These are phyloP conservation scores for Oreonectes daqikongensis DNA, from an alignment of 2,797 vertebrate species.

Conservation along the genomic window DNA sequence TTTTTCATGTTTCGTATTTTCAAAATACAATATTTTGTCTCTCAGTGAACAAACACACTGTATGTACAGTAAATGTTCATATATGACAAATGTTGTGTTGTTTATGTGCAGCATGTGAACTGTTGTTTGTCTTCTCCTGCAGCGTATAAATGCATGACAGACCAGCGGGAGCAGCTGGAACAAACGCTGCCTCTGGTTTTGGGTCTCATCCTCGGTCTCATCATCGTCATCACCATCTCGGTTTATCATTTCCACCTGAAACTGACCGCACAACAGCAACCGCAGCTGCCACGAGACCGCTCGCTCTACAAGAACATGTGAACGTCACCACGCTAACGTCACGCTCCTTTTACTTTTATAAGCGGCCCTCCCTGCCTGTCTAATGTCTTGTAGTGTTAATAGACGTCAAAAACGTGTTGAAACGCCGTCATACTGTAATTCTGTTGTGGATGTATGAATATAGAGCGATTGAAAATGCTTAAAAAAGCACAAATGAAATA, in stretches of 20 bases:
- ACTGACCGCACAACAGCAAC: constrained; percentile 84
- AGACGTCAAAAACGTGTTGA: not conserved
- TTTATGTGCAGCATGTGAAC: not conserved
- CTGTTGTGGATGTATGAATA: constrained; percentile 20
- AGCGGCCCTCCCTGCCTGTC: not conserved
- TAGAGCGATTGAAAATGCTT: constrained; percentile 45
- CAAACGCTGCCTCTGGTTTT: constrained; percentile 91
- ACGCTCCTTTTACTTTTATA: not conserved
- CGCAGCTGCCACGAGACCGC: constrained; percentile 90
- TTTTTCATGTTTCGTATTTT: too few species aligned
- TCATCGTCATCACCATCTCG: constrained; percentile 88
- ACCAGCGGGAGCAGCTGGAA: constrained; percentile 92
- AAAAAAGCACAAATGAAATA: constrained; percentile 63
- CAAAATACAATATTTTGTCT: too few species aligned
- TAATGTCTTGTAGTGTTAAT: not conserved
- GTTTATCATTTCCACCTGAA: constrained; percentile 96
- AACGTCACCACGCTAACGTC: not conserved
- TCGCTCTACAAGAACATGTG: constrained; percentile 99
- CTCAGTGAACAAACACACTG: too few species aligned
- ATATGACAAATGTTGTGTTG: not conserved
- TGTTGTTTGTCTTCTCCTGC: constrained; percentile 24
- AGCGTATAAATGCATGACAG: constrained; percentile 90
- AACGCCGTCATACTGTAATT: constrained; percentile 20
- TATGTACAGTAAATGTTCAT: too few species aligned
- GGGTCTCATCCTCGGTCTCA: constrained; percentile 88